A percentile compares a stretch with the other conserved stretches of the same genome.
Evolutionary conservation across 2,888 invertebrate species (phyloP).

Genomic region (Melolontha melolontha): DNA sequence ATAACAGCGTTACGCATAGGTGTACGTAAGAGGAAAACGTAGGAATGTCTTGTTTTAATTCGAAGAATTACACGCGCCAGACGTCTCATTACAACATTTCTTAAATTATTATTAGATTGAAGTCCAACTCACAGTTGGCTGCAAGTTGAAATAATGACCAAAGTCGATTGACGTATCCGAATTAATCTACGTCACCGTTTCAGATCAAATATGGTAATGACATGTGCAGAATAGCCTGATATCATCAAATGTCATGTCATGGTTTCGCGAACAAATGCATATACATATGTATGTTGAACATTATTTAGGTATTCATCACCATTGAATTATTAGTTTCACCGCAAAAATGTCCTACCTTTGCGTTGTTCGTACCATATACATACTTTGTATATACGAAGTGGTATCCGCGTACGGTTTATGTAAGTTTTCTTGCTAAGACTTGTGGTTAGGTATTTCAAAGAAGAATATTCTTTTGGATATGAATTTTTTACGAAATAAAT

Average conservation of each 20-base stretch:
- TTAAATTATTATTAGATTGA: conserved; percentile 21
- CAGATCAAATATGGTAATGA: conserved; percentile 18
- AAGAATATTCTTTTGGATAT: too few relatives aligned
- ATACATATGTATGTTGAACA: not conserved
- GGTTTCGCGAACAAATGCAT: conserved; percentile 5
- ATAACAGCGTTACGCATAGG: conserved; percentile 11
- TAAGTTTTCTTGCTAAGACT: too few relatives aligned
- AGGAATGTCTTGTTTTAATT: conserved; percentile 1
- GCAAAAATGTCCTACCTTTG: conserved; percentile 25
- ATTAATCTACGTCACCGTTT: conserved; percentile 23
- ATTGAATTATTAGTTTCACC: conserved; percentile 26
- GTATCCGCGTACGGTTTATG: too few relatives aligned
- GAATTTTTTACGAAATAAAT: too few relatives aligned
- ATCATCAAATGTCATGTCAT: conserved; percentile 26
- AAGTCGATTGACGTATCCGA: conserved; percentile 20
- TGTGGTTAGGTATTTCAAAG: too few relatives aligned
- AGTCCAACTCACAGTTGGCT: conserved; percentile 8
- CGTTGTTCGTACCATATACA: not conserved
- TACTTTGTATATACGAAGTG: too few relatives aligned
- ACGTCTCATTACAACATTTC: conserved; percentile 21
- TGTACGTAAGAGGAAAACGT: not conserved
- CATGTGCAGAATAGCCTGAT: conserved; percentile 12
- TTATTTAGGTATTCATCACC: conserved; percentile 15
- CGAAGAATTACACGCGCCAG: conserved; percentile 9
- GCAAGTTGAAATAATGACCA: conserved; percentile 16